A percentile compares a stretch with the other conserved stretches of the same genome.
Conservation (phyloP, 2,113 vertebrate species). For the Chamaetylas fuelleborni region DNA sequence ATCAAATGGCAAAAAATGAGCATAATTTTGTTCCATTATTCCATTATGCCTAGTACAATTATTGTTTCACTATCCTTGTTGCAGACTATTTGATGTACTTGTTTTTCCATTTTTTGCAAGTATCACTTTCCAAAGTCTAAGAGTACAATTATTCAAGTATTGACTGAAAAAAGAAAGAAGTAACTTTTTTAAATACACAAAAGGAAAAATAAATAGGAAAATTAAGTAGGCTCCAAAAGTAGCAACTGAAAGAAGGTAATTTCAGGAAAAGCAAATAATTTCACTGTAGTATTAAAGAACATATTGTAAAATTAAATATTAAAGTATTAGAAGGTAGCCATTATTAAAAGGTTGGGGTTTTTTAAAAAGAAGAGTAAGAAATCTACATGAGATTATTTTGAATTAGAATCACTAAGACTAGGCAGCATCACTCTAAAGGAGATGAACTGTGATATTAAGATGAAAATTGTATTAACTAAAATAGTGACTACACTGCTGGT, state of each 20-base stretch:
- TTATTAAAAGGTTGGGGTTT: rapidly evolving
- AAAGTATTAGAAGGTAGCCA: background rate
- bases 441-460: background rate
- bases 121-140: background rate
- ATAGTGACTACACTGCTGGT: background rate
- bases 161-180: background rate
- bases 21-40: constrained; percentile 14
- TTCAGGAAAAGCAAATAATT: background rate
- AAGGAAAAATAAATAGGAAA: background rate
- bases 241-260: background rate
- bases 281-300: background rate
- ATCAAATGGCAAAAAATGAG: constrained; percentile 25
- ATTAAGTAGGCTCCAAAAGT: background rate
- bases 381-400: background rate
- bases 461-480: background rate
- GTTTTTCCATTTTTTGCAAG: background rate
- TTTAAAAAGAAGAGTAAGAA: background rate
- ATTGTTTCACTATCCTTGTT: background rate
- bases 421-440: background rate
- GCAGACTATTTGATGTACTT: background rate
- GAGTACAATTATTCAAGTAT: background rate
- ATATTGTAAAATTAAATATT: background rate
- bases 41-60: constrained; percentile 3
- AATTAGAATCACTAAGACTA: background rate
- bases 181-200: background rate